Base-by-base conservation (phyloP, 2,888 invertebrate species). In the Malachius bipustulatus region DNA sequence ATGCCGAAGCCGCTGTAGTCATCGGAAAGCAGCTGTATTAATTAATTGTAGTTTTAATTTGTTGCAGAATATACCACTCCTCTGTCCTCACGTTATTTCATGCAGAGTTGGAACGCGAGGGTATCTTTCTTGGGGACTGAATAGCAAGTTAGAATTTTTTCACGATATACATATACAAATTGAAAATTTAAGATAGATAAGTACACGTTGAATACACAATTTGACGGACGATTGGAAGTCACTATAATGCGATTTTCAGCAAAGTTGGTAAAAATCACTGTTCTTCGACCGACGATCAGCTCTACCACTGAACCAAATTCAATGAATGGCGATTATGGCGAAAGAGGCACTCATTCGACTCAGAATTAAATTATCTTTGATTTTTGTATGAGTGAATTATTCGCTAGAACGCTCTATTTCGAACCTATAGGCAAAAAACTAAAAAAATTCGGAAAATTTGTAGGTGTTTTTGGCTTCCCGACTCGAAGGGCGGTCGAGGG, bases 161-260 rank as follows among this genome's bases (percentile, higher is more conserved):
- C 24, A n/a, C 6, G 6, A 19, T n/a, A n/a, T 19, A n/a, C 24
- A 8, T 19, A n/a, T 8, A 6, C 24, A n/a, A 19, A 19, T 19
- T 19, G n/a, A 19, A 19, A 19, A 19, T 19, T 19, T 19, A 19
- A 19, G 24, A 19, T 19, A n/a, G n/a, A n/a, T n/a, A n/a, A n/a
- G n/a, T n/a, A 19, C 24, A 6, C 24, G 24, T 19, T 19, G 24
- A 19, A 19, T 6, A 19, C 24, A 19, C 24, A 19, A 19, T 19
- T 8, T 19, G 24, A 19, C n/a, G 24, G 24, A n/a, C 24, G 24
- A 19, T 19, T 19, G n/a, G 24, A 19, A 19, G 24, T n/a, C 24
- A 19, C 24, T 19, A 19, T 19, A 19, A 19, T 19, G n/a, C 6
- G 24, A 8, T 19, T 19, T 19, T 19, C 24, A 19, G 24, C 6